These are phyloP conservation scores for Dicerorhinus sumatrensis DNA, from an alignment of 2,113 vertebrate genomes.

Conservation along the genomic window DNA sequence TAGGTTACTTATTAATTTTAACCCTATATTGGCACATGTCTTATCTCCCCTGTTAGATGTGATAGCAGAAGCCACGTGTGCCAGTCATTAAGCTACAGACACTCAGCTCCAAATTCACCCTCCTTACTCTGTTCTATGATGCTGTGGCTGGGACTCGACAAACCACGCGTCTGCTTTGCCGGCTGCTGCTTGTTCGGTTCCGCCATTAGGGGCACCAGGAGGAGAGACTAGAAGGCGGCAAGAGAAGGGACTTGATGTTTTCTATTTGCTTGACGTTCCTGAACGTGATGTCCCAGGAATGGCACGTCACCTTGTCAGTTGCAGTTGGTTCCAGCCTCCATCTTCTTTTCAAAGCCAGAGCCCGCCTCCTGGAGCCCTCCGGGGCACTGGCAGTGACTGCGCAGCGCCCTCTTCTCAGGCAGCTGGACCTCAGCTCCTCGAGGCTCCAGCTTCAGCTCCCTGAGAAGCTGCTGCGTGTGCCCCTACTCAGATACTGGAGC, in stretches of 20 bases:
- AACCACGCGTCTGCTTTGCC: rapidly evolving
- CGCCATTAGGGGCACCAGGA: background rate
- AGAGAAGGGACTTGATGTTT: background rate
- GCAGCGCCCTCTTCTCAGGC: background rate
- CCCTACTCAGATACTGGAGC: background rate
- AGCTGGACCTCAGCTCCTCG: background rate
- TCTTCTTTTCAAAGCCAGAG: background rate
- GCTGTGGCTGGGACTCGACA: background rate
- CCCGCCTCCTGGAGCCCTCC: no score
- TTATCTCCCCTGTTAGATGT: background rate
- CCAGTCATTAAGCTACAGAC: background rate
- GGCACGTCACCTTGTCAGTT: background rate
- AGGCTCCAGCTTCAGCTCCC: background rate
- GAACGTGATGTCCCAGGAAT: background rate
- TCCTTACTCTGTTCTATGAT: background rate
- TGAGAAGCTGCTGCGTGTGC: background rate
- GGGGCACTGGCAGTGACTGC: background rate
- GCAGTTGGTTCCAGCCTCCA: background rate
- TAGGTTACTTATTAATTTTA: conserved; percentile 21
- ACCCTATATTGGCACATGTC: background rate
- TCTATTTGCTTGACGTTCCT: background rate
- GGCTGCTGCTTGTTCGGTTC: background rate
- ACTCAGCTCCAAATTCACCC: background rate
- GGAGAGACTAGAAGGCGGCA: background rate
- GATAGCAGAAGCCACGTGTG: background rate